These are phyloP conservation scores for Muscina levida DNA, from an alignment of 2,888 invertebrate species.

Conservation along the genomic window DNA sequence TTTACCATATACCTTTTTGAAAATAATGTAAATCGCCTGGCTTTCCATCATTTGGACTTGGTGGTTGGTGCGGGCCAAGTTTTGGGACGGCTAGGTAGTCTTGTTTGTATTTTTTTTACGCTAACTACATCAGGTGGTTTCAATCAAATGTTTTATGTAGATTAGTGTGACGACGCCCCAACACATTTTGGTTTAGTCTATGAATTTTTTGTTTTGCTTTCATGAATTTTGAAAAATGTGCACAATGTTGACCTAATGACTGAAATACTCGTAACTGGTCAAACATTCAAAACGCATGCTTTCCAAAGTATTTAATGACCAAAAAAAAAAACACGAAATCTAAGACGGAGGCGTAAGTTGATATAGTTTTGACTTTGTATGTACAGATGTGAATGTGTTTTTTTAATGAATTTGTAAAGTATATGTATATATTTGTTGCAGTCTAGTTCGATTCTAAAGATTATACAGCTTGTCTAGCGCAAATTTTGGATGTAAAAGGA, in stretches of 20 bases:
- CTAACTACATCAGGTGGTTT: conserved; percentile 35
- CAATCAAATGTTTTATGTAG: conserved; percentile 41
- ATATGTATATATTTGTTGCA: too few species aligned
- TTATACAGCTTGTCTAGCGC: neutral
- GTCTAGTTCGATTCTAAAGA: too few species aligned
- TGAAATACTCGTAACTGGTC: conserved; percentile 18
- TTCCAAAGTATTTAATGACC: neutral
- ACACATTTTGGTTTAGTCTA: conserved; percentile 18
- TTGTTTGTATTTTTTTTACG: neutral
- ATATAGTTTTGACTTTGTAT: neutral
- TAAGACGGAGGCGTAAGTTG: neutral
- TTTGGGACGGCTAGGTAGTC: neutral
- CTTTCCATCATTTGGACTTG: conserved; percentile 5
- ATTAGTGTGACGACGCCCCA: conserved; percentile 50
- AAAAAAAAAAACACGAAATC: neutral
- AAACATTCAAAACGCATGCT: conserved; percentile 19
- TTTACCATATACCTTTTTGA: neutral
- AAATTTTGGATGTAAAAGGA: too few species aligned
- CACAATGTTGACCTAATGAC: conserved; percentile 49
- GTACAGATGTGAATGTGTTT: too few species aligned
- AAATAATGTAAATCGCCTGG: conserved; percentile 16
- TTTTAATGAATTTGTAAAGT: too few species aligned
- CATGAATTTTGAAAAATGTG: conserved; percentile 7
- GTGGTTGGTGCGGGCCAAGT: conserved; percentile 4
- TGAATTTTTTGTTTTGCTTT: neutral